Conservation (phyloP, 2,113 vertebrate species). For the Sisor rabdophorus region DNA sequence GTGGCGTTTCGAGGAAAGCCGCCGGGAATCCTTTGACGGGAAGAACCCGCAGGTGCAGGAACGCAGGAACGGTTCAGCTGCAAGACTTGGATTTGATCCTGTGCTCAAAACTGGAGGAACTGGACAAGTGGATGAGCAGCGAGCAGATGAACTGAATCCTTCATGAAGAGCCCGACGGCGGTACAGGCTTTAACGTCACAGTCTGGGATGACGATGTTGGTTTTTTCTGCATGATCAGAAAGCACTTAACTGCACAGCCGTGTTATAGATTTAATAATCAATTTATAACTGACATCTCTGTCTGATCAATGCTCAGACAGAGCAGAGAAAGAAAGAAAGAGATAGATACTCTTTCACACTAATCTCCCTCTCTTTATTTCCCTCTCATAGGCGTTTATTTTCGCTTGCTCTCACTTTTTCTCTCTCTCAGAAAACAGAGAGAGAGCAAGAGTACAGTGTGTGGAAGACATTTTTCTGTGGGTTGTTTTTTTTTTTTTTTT, state of each 20-base stretch:
- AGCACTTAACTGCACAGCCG: neutral
- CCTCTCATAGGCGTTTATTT: too few relatives aligned
- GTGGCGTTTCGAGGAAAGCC: slow-evolving; percentile 25
- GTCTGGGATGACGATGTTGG: neutral
- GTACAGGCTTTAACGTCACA: neutral
- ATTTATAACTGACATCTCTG: neutral
- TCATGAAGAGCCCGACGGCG: neutral
- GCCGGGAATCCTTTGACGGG: slow-evolving; percentile 49
- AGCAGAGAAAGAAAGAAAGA: neutral
- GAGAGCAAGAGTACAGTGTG: too few relatives aligned
- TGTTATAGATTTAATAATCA: neutral
- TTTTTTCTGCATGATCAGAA: neutral
- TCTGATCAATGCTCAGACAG: neutral
- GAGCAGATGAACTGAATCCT: slow-evolving; percentile 56
- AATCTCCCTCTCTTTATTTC: too few relatives aligned
- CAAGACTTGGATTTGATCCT: slow-evolving; percentile 75
- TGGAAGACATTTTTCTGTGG: too few relatives aligned
- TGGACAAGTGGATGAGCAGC: slow-evolving; percentile 59
- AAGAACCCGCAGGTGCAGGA: slow-evolving; percentile 57
- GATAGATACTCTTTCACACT: too few relatives aligned
- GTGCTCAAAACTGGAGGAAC: slow-evolving; percentile 67
- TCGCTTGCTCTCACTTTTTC: too few relatives aligned
- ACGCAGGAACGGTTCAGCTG: slow-evolving; percentile 49
- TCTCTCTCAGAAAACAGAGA: too few relatives aligned
- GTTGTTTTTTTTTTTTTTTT: too few relatives aligned